Evolutionary conservation across 92 coral and sea anemone genomes (phyloP), one percentile per base, ranked within the genome.

Genomic region (Nematostella vectensis): DNA sequence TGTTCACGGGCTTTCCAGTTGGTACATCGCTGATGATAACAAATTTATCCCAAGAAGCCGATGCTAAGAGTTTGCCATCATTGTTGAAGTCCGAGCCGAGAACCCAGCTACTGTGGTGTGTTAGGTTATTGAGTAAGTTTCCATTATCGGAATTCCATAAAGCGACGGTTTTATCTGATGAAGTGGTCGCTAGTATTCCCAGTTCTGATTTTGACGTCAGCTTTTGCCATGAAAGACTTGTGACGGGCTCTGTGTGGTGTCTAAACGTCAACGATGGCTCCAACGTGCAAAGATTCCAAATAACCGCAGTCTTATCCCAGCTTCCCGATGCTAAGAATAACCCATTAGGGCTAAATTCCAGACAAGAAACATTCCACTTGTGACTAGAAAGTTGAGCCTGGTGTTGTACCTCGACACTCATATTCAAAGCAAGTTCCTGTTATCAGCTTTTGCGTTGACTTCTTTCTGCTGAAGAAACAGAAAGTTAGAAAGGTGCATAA

Each of bases 281-380:
- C 29, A 87, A 58, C 11, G 82, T 80, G 40, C 96, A 69, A 53
- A 93, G 70, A 66, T 93, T 96, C 99, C 99, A 93, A 31, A 93
- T 68, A 17, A 85, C 59, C 1, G 71, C 96, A 8, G 76, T 69
- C 51, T 93, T 93, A 55, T 93, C 99, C 99, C 99, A 93, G 21
- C 91, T 68, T 21, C 88, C 82, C 0, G 99, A 93, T 2, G 99
- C 99, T 3, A 93, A 81, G 62, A 69, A 71, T 20, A 87, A 58
- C 24, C 89, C 96, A 27, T 70, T 79, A n/a, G 95, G 79, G 25
- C 95, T 78, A 31, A 93, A 93, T 68, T 93, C 85, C 15, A 93
- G 83, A 51, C 84, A 74, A 28, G 96, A 93, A n/a, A 93, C 77
- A 29, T 86, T 94, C 99, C 99, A 93, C 68, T 93, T 93, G 40